phyloP scores from a whole-genome alignment of 2,888 invertebrate species.

The Phyllotreta striolata region DNA sequence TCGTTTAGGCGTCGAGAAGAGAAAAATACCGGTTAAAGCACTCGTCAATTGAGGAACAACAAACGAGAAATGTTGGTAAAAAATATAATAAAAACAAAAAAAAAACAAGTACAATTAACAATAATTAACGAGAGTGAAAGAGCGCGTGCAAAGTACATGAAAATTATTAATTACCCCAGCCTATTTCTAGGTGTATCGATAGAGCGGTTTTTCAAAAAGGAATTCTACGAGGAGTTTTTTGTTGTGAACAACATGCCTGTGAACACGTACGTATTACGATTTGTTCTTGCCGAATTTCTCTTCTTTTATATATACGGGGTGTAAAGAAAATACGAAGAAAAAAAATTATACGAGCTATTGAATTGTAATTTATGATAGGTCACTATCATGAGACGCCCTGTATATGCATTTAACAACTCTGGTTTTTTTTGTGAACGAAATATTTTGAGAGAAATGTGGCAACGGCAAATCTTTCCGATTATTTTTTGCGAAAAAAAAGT shows the following conservation, averaged over 20 bases:
- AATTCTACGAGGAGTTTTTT: constrained; percentile 46
- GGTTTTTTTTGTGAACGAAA: constrained; percentile 4
- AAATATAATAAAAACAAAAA: constrained; percentile 35
- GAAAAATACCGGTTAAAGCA: constrained; percentile 30
- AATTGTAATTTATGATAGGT: no score
- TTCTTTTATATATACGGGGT: constrained; percentile 42
- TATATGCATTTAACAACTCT: constrained; percentile 1
- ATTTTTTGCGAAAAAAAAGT: constrained; percentile 43
- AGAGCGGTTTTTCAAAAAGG: constrained; percentile 59
- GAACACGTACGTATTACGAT: constrained; percentile 64
- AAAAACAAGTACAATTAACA: constrained; percentile 30
- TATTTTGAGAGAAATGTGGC: constrained; percentile 8
- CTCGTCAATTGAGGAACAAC: constrained; percentile 33
- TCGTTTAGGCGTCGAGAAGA: constrained; percentile 48
- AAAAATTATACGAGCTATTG: no score
- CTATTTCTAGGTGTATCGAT: constrained; percentile 67
- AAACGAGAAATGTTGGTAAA: constrained; percentile 42
- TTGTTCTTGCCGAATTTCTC: constrained; percentile 50
- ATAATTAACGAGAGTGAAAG: constrained; percentile 57
- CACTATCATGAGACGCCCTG: no score
- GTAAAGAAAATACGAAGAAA: no score
- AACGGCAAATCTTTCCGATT: background rate
- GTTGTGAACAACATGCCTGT: constrained; percentile 51
- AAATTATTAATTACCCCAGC: constrained; percentile 71
- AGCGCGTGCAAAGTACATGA: constrained; percentile 62